Evolutionary conservation across 1,140 invertebrate genomes (phyloP).

Genomic region (Bombus impatiens): DNA sequence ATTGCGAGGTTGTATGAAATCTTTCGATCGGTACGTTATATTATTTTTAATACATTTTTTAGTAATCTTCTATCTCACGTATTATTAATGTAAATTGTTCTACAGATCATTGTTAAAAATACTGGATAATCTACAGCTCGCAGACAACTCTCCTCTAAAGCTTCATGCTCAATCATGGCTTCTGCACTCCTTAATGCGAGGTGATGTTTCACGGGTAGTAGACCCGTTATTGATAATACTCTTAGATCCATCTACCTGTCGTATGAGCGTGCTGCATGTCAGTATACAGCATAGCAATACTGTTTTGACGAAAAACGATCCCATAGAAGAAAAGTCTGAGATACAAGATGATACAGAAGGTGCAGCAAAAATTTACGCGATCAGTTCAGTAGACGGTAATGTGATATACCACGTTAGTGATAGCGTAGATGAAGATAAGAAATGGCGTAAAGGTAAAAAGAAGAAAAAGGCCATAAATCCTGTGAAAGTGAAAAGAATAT

Average conservation of each 20-base stretch:
- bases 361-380: slow-evolving; percentile 90
- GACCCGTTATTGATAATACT: slow-evolving; percentile 91
- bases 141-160: slow-evolving; percentile 87
- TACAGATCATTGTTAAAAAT: slow-evolving; percentile 88
- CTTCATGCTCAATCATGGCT: slow-evolving; percentile 89
- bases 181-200: slow-evolving; percentile 88
- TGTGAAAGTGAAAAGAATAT: slow-evolving; percentile 81
- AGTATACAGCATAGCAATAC: slow-evolving; percentile 88
- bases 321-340: slow-evolving; percentile 76
- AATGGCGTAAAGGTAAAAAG: slow-evolving; percentile 69
- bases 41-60: too few species aligned
- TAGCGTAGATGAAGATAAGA: slow-evolving; percentile 75
- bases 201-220: slow-evolving; percentile 90
- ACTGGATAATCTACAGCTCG: slow-evolving; percentile 89
- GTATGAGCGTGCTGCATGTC: slow-evolving; percentile 93
- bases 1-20: slow-evolving; percentile 80
- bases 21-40: slow-evolving; percentile 80
- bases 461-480: slow-evolving; percentile 77
- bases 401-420: slow-evolving; percentile 92
- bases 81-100: background rate
- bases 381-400: slow-evolving; percentile 93
- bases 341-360: slow-evolving; percentile 81
- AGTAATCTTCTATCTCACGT: background rate
- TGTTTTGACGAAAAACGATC: slow-evolving; percentile 77
- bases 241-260: slow-evolving; percentile 90